Evolutionary conservation across 2,797 vertebrate genomes (phyloP).

Genomic region (Anas flavirostris): DNA sequence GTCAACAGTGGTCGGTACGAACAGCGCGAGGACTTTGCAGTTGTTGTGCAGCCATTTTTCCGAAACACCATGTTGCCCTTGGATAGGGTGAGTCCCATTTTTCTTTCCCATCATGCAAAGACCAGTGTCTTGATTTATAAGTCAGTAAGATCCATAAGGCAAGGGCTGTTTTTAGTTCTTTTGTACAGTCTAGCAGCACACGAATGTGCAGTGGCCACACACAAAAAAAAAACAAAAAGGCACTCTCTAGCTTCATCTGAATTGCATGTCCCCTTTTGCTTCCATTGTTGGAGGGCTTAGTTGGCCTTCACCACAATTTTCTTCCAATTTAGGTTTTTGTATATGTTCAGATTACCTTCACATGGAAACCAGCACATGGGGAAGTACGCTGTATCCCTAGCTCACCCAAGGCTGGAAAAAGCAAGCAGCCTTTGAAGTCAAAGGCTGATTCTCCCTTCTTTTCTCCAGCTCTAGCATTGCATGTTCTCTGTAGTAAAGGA

Average conservation of each 20-base stretch:
- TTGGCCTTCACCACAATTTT: background rate
- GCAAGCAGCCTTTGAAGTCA: background rate
- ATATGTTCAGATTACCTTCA: background rate
- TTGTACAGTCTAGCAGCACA: background rate
- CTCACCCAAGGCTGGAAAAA: background rate
- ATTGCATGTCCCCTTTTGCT: background rate
- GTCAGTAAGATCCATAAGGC: background rate
- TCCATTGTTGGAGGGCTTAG: background rate
- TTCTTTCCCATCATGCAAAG: background rate
- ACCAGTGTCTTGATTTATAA: background rate
- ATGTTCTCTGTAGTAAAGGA: background rate
- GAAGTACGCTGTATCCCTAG: background rate
- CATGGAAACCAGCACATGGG: background rate
- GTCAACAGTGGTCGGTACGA: slow-evolving; percentile 78
- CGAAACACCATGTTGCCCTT: slow-evolving; percentile 83
- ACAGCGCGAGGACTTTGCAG: slow-evolving; percentile 85
- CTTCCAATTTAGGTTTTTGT: background rate
- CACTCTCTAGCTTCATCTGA: background rate
- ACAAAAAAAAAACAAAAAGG: background rate
- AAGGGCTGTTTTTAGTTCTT: background rate
- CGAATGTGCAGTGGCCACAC: background rate
- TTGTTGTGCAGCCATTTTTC: slow-evolving; percentile 89
- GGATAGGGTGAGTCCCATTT: slow-evolving; percentile 77
- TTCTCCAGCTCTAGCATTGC: background rate
- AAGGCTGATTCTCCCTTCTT: background rate